Evolutionary conservation across 2,797 vertebrate species (phyloP).

Genomic region (Antennarius maculatus): DNA sequence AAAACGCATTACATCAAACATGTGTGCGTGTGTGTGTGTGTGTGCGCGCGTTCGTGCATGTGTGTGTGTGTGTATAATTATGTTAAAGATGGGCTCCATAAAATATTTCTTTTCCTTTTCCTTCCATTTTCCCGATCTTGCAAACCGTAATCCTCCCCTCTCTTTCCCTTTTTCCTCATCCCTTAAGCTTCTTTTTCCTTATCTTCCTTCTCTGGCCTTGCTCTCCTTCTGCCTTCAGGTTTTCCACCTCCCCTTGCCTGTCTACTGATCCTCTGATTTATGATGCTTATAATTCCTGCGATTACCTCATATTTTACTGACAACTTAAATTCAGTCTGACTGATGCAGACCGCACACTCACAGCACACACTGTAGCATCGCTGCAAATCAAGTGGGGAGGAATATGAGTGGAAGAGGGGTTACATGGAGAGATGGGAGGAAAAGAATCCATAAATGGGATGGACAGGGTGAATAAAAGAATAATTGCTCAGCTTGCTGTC

Average conservation of each 20-base stretch:
- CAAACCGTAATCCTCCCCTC: not conserved
- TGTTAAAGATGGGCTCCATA: not conserved
- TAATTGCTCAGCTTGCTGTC: constrained; percentile 47
- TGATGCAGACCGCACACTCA: constrained; percentile 38
- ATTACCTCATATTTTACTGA: constrained; percentile 69
- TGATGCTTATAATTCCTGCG: constrained; percentile 52
- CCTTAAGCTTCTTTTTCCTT: not conserved
- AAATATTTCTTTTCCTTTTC: not conserved
- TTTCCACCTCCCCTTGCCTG: constrained; percentile 15
- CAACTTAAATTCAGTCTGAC: constrained; percentile 54
- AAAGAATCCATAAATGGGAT: constrained; percentile 68
- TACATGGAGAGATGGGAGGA: constrained; percentile 44
- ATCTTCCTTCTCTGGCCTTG: not conserved
- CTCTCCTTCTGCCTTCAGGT: not conserved
- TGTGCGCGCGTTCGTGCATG: too few species aligned
- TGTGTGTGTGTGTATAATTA: too few species aligned
- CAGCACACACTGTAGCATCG: constrained; percentile 21
- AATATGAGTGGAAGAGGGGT: constrained; percentile 15
- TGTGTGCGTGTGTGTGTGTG: too few species aligned
- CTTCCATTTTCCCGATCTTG: not conserved
- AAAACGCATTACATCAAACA: not conserved
- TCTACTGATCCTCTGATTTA: constrained; percentile 63
- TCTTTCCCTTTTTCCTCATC: not conserved
- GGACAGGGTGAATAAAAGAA: constrained; percentile 47
- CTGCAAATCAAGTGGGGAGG: constrained; percentile 47